phyloP scores from a whole-genome alignment of 1,140 invertebrate species.

The Calliopsis andreniformis region DNA sequence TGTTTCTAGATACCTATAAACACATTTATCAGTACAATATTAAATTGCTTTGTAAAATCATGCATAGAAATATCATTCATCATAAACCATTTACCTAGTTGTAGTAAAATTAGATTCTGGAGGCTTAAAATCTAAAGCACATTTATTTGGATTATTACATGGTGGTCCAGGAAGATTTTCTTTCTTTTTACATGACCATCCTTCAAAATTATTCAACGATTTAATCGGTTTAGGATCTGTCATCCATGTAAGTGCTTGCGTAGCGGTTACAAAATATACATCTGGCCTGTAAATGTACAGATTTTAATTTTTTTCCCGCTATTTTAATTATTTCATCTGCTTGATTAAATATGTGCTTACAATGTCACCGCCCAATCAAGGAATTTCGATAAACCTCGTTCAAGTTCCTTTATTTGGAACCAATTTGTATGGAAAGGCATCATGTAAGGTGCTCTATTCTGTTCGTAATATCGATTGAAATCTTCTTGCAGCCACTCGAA shows the following conservation, averaged over 20 bases:
- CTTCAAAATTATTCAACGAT: slow-evolving; percentile 87
- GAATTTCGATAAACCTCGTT: slow-evolving; percentile 92
- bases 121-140: slow-evolving; percentile 90
- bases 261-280: slow-evolving; percentile 95
- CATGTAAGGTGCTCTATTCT: slow-evolving; percentile 95
- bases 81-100: slow-evolving; percentile 82
- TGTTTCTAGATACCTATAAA: slow-evolving; percentile 91
- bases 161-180: slow-evolving; percentile 86
- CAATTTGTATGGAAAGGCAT: slow-evolving; percentile 97
- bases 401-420: slow-evolving; percentile 94
- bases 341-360: slow-evolving; percentile 82
- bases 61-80: not conserved
- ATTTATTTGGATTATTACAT: slow-evolving; percentile 92
- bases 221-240: slow-evolving; percentile 90
- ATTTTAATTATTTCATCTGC: not conserved
- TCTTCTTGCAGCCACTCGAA: slow-evolving; percentile 96
- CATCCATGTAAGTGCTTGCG: slow-evolving; percentile 94
- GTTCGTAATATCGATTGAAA: slow-evolving; percentile 92
- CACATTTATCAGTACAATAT: slow-evolving; percentile 20
- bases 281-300: slow-evolving; percentile 85
- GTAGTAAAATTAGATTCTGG: slow-evolving; percentile 88
- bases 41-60: slow-evolving; percentile 9
- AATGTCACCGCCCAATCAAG: slow-evolving; percentile 89
- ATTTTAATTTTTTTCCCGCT: slow-evolving; percentile 14
- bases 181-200: slow-evolving; percentile 91